Conservation (phyloP, 1,140 invertebrate species). For the Drosophila chauvacae region DNA sequence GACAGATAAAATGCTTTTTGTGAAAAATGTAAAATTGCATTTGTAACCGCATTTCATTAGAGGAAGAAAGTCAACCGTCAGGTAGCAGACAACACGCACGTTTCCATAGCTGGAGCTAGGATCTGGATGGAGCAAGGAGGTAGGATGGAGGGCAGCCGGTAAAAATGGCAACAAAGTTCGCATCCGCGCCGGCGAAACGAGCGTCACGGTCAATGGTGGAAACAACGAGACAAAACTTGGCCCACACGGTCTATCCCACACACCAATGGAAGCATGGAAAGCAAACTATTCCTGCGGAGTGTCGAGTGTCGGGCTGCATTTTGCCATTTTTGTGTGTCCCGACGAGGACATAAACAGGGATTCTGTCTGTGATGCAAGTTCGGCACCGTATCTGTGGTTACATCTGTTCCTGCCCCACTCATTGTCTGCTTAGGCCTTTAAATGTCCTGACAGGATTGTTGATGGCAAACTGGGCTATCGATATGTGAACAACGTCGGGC, state of each 20-base stretch:
- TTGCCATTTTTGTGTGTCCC: constrained; percentile 64
- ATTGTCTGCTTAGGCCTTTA: constrained; percentile 67
- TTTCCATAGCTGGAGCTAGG: constrained; percentile 14
- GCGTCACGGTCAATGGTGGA: constrained; percentile 72
- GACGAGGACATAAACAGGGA: constrained; percentile 69
- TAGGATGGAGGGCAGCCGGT: neutral
- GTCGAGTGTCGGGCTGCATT: constrained; percentile 52
- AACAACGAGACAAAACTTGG: constrained; percentile 37
- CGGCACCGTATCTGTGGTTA: constrained; percentile 31
- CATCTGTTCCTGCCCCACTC: constrained; percentile 18
- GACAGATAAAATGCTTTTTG: constrained; percentile 79
- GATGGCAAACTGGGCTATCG: constrained; percentile 46
- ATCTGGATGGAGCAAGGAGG: neutral
- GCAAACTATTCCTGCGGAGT: constrained; percentile 33
- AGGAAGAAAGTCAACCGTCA: constrained; percentile 80
- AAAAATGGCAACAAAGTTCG: constrained; percentile 54
- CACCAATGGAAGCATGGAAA: constrained; percentile 14
- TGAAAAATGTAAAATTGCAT: constrained; percentile 81
- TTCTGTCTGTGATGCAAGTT: constrained; percentile 42
- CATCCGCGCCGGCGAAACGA: constrained; percentile 63
- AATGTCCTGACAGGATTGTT: constrained; percentile 56
- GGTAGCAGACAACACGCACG: constrained; percentile 62
- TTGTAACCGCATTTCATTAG: constrained; percentile 82
- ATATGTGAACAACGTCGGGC: constrained; percentile 27
- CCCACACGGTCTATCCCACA: constrained; percentile 4